Evolutionary conservation across 2,113 vertebrate species (phyloP).

Genomic region (Mormoops blainvillei): DNA sequence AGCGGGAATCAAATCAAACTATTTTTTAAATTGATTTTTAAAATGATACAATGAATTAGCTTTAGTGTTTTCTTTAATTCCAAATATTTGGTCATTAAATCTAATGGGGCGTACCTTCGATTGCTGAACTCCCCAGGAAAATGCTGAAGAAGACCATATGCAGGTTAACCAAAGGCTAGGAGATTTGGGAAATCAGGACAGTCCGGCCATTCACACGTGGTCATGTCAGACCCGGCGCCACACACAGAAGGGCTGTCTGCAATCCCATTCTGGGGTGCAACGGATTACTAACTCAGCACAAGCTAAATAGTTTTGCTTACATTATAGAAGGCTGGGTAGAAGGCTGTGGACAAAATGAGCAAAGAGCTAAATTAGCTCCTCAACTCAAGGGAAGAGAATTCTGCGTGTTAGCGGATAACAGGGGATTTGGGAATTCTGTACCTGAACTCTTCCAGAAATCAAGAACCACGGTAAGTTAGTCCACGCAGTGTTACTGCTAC

Average conservation of each 20-base stretch:
- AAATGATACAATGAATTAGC: neutral
- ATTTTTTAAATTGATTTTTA: neutral
- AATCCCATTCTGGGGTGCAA: neutral
- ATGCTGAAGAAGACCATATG: neutral
- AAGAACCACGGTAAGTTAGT: neutral
- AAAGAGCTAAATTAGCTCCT: neutral
- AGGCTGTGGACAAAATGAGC: neutral
- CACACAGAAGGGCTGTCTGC: neutral
- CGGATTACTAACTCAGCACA: conserved; percentile 2
- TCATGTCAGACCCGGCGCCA: neutral
- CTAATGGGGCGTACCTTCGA: neutral
- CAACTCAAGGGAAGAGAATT: neutral
- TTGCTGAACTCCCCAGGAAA: neutral
- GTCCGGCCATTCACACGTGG: neutral
- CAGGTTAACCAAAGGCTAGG: neutral
- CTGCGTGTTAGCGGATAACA: neutral
- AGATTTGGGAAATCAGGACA: neutral
- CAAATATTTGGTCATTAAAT: neutral
- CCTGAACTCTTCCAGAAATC: neutral
- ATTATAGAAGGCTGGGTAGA: neutral
- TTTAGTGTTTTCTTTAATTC: neutral
- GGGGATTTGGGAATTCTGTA: neutral
- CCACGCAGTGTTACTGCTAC: no score
- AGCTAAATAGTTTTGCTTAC: conserved; percentile 48
- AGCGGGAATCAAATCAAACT: neutral